phyloP scores from a whole-genome alignment of 2,113 vertebrate species.

The Ondatra zibethicus region DNA sequence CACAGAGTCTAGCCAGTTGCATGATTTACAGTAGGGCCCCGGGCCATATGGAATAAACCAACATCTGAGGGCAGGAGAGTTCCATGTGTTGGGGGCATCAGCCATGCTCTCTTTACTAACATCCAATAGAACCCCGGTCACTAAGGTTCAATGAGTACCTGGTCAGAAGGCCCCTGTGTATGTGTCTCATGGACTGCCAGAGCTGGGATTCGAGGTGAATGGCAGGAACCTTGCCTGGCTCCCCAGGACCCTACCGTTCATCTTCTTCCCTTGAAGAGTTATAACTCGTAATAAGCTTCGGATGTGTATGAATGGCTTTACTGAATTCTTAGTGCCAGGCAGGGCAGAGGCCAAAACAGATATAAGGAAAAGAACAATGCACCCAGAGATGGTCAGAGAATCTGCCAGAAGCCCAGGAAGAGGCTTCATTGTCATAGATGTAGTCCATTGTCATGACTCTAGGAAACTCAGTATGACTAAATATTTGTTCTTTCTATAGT shows the following conservation, averaged over 20 bases:
- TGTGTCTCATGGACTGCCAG: neutral
- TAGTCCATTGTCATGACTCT: neutral
- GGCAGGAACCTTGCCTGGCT: neutral
- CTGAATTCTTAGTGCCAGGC: neutral
- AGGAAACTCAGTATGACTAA: neutral
- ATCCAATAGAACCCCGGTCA: neutral
- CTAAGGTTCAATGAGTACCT: neutral
- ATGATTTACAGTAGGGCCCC: neutral
- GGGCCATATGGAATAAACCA: neutral
- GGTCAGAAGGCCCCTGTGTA: neutral
- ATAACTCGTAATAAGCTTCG: neutral
- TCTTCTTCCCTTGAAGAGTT: neutral
- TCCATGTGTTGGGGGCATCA: neutral
- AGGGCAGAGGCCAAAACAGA: neutral
- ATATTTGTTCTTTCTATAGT: neutral
- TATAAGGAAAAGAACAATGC: neutral
- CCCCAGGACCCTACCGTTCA: neutral
- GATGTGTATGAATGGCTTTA: neutral
- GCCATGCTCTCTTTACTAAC: neutral
- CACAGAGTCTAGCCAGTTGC: neutral
- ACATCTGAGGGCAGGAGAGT: neutral
- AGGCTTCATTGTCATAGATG: neutral
- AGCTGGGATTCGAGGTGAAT: neutral
- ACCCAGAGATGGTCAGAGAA: neutral
- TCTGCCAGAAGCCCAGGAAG: neutral